A percentile compares a stretch with the other conserved stretches of the same genome.
Conservation (phyloP, 2,797 vertebrate species). For the Hyperoplus immaculatus region DNA sequence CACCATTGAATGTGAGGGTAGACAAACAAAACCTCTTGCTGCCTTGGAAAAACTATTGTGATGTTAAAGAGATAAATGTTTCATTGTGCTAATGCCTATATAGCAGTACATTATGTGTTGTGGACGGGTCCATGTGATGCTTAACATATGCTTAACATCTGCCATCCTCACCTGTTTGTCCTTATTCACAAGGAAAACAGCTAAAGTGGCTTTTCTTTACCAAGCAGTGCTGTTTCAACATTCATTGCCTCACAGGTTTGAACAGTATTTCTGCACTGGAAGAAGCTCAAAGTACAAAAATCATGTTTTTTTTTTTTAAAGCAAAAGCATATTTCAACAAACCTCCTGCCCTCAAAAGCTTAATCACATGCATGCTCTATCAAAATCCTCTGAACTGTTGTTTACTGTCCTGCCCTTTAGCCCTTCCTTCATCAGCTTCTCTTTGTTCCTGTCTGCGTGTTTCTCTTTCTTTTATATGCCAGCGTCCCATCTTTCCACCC, state of each 20-base stretch:
- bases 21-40: background rate
- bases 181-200: slow-evolving; percentile 2
- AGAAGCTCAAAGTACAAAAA: background rate
- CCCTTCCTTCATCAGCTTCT: slow-evolving; percentile 14
- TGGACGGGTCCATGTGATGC: background rate
- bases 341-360: background rate
- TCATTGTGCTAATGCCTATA: background rate
- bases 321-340: background rate
- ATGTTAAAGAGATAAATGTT: background rate
- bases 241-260: background rate
- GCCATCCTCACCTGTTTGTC: slow-evolving; percentile 5
- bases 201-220: background rate
- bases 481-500: too few species aligned
- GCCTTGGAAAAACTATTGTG: background rate
- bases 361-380: background rate
- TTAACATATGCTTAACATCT: slow-evolving; percentile 14
- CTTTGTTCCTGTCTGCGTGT: slow-evolving; percentile 1
- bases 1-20: background rate
- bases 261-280: slow-evolving; percentile 8
- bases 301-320: background rate
- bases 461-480: slow-evolving; percentile 21
- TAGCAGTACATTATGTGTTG: background rate
- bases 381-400: background rate
- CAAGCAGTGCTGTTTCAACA: background rate
- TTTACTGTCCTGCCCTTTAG: slow-evolving; percentile 4